Percentiles rank a stretch among this genome's conserved stretches.
phyloP scores from a whole-genome alignment of 2,797 vertebrate species.

The Malacoctenus gilli region DNA sequence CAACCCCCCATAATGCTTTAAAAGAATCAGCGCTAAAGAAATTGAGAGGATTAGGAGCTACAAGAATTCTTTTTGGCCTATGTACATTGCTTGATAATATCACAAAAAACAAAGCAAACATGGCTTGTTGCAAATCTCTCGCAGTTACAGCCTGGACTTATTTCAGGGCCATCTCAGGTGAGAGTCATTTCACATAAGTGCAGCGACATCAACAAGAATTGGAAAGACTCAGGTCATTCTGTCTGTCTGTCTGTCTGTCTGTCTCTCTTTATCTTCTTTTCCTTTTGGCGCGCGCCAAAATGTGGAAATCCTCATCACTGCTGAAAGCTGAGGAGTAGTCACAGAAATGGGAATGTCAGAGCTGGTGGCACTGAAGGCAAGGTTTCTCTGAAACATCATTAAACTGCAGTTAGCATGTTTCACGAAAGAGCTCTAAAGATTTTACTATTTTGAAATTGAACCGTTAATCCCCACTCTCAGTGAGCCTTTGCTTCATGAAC shows the following conservation, averaged over 20 bases:
- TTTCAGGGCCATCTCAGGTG: no score
- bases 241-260: no score
- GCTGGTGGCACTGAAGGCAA: not conserved
- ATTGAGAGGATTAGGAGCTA: no score
- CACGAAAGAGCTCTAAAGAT: conserved; percentile 8
- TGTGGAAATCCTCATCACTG: not conserved
- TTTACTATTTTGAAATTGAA: conserved; percentile 28
- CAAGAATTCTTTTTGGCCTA: no score
- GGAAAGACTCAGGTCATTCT: not conserved
- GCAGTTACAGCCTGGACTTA: no score
- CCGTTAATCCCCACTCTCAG: conserved; percentile 11
- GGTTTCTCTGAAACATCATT: conserved; percentile 1
- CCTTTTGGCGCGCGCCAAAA: not conserved
- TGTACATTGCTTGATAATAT: no score
- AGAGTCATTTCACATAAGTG: no score
- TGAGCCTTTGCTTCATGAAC: conserved; percentile 37
- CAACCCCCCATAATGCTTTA: no score
- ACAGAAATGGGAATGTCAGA: not conserved
- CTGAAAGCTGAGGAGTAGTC: not conserved
- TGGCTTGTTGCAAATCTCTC: no score
- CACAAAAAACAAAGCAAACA: no score
- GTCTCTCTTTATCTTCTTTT: not conserved
- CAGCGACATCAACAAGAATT: not conserved
- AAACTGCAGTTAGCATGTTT: conserved; percentile 13
- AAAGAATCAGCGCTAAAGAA: no score